These are phyloP conservation scores for Babylonia areolata DNA, from an alignment of 1,140 invertebrate genomes.

Conservation along the genomic window DNA sequence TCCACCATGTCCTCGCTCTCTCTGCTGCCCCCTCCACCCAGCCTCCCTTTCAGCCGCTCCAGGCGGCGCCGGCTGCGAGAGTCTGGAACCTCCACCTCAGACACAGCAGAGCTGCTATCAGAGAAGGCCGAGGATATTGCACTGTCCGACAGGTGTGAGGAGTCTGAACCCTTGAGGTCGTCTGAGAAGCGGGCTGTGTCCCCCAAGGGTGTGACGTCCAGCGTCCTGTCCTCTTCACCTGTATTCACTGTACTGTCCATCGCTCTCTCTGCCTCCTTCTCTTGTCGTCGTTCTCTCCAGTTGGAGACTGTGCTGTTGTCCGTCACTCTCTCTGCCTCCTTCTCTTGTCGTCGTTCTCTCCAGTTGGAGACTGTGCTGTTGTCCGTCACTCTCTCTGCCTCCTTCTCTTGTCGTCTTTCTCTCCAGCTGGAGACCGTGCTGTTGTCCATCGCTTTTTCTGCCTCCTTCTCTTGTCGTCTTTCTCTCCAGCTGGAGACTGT, in stretches of 20 bases:
- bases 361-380: not conserved
- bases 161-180: not conserved
- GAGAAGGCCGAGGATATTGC: not conserved
- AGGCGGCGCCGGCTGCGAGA: not conserved
- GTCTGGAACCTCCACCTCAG: not conserved
- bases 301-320: not conserved
- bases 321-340: not conserved
- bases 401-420: not conserved
- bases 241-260: not conserved
- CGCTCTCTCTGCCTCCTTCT: not conserved
- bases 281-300: not conserved
- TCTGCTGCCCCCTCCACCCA: not conserved
- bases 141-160: constrained; percentile 9
- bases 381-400: not conserved
- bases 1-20: not conserved
- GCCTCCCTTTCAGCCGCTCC: constrained; percentile 7
- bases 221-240: not conserved
- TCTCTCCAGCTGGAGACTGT: not conserved
- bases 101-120: not conserved
- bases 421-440: not conserved
- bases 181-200: not conserved
- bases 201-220: not conserved
- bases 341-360: not conserved
- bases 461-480: not conserved
- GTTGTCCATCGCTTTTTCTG: not conserved